Evolutionary conservation across 2,888 invertebrate genomes (phyloP).

Genomic region (Rapana venosa): DNA sequence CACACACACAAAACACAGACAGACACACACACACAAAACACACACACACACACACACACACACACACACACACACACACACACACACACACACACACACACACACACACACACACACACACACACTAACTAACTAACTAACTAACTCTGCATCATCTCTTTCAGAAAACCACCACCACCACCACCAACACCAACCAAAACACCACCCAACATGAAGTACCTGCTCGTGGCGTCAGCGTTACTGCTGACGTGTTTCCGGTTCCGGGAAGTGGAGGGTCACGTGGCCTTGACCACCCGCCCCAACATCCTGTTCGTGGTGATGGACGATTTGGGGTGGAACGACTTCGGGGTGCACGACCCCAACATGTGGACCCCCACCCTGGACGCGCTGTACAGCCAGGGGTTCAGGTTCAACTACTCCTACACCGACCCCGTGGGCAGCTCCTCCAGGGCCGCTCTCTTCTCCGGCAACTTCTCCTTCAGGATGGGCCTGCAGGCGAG

Average conservation of each 20-base stretch:
- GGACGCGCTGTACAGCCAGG: conserved; percentile 71
- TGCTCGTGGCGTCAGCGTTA: neutral
- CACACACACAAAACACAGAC: neutral
- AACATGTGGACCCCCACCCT: conserved; percentile 77
- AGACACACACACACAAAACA: no score
- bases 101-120: neutral
- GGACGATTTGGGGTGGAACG: conserved; percentile 73
- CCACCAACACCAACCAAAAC: no score
- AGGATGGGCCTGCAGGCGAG: conserved; percentile 15
- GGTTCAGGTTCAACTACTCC: conserved; percentile 74
- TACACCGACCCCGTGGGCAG: conserved; percentile 78
- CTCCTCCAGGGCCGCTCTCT: conserved; percentile 54
- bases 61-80: conserved; percentile 1
- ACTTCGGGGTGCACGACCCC: conserved; percentile 77
- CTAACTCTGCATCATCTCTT: neutral
- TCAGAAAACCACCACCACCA: neutral
- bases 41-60: neutral
- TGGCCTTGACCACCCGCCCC: neutral
- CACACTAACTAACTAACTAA: neutral
- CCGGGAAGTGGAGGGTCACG: conserved; percentile 54
- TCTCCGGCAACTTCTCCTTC: conserved; percentile 18
- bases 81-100: neutral
- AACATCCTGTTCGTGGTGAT: conserved; percentile 50
- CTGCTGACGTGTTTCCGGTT: conserved; percentile 51
- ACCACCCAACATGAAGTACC: neutral